Evolutionary conservation across 2,888 invertebrate species (phyloP), one percentile per base, ranked within the genome.

Genomic region (Uloborus plumipes): DNA sequence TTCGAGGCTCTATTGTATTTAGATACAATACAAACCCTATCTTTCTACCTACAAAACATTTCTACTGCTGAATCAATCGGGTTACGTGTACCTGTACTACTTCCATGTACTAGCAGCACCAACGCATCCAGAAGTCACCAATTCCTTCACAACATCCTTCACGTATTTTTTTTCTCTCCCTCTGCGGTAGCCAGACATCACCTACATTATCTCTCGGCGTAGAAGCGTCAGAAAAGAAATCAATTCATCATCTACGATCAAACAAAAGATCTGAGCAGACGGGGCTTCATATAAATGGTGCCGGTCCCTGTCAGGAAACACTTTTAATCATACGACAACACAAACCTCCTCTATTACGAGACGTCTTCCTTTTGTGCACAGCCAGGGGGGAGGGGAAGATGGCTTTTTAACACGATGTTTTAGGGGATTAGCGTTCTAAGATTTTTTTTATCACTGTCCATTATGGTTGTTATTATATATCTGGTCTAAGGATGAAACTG

Each of bases 331-430:
- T 78, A 62, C 53, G 58, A 22, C 59, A 58, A 70, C 77, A 77
- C 70, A 77, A 70, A 64, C 77, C 69, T 50, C 66, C 75, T 69
- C 70, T 62, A 70, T 77, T 77, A 77, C 53, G 47, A 31, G 47
- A 26, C 65, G 26, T 11, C 49, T 31, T n/a, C 61, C 76, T 53
- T 77, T 75, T 76, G 62, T 76, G 75, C 13, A 11, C 22, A 55
- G 39, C 16, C 16, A 26, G 39, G 61, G 61, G 22, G 31, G 64
- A 4, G 26, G 7, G 31, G 22, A 16, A 47, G 47, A 58, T 16
- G 69, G 70, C 69, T 77, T 77, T 39, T 77, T 78, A 78, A 78
- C 78, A 78, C 78, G 71, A 70, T 78, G 71, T 78, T 78, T 78
- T 71, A 50, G 71, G 78, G 77, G 78, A 78, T 78, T 78, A 78